phyloP scores from a whole-genome alignment of 2,797 vertebrate species.

The Rhinogobio ventralis region DNA sequence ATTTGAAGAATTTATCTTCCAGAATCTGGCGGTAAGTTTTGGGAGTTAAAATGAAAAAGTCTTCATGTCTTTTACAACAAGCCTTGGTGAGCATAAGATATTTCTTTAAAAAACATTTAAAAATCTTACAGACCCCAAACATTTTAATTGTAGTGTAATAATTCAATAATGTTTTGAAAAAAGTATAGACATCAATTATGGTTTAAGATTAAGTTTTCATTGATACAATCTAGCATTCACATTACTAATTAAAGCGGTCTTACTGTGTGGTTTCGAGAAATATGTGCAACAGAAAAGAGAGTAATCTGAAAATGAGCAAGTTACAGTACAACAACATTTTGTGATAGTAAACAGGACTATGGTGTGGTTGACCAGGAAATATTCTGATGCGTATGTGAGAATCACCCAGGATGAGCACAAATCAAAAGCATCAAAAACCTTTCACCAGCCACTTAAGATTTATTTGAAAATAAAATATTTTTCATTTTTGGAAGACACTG shows the following conservation, averaged over 20 bases:
- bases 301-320: background rate
- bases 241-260: background rate
- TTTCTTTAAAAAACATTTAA: no score
- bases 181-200: background rate
- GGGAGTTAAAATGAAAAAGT: no score
- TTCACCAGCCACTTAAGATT: background rate
- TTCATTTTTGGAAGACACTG: background rate
- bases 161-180: background rate
- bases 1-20: no score
- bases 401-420: conserved; percentile 2
- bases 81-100: no score
- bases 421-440: background rate
- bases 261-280: background rate
- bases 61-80: no score
- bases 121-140: background rate
- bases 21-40: no score
- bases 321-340: background rate
- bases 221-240: background rate
- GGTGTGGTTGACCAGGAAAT: background rate
- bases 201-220: background rate
- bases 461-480: background rate
- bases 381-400: background rate
- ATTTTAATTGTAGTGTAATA: background rate
- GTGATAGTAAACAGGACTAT: background rate
- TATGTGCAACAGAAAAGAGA: background rate